These are phyloP conservation scores for Ceriagrion tenellum DNA, from an alignment of 2,888 invertebrate species.

Conservation along the genomic window DNA sequence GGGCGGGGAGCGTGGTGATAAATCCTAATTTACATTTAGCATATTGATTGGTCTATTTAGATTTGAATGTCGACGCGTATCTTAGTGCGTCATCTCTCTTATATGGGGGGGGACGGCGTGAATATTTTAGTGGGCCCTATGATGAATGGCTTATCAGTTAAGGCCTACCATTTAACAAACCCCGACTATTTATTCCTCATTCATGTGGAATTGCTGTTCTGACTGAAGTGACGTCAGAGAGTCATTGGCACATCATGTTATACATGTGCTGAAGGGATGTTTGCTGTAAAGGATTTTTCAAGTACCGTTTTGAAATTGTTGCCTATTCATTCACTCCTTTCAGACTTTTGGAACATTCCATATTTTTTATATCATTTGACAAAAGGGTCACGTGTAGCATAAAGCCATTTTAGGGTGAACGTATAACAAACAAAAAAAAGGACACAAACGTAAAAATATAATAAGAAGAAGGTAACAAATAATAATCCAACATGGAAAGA, in stretches of 20 bases:
- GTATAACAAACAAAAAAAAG: no score
- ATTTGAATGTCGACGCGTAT: not conserved
- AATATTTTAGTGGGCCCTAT: not conserved
- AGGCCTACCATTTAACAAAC: not conserved
- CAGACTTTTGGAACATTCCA: no score
- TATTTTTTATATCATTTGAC: no score
- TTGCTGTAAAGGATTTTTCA: no score
- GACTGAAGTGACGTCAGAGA: not conserved
- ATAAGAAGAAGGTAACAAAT: no score
- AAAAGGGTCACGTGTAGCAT: no score
- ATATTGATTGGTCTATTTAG: conserved; percentile 8
- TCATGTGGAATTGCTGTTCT: not conserved
- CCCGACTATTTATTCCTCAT: not conserved
- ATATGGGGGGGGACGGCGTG: not conserved
- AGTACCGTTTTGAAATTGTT: no score
- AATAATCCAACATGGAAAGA: no score
- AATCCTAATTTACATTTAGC: conserved; percentile 22
- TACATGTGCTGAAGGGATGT: no score
- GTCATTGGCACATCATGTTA: not conserved
- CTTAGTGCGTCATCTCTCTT: not conserved
- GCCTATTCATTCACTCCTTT: no score
- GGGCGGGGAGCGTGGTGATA: not conserved
- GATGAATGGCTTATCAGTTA: conserved; percentile 12
- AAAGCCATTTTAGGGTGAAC: no score
- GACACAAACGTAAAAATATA: no score